phyloP scores from a whole-genome alignment of 2,888 invertebrate genomes.

The Aporophyla nigra region DNA sequence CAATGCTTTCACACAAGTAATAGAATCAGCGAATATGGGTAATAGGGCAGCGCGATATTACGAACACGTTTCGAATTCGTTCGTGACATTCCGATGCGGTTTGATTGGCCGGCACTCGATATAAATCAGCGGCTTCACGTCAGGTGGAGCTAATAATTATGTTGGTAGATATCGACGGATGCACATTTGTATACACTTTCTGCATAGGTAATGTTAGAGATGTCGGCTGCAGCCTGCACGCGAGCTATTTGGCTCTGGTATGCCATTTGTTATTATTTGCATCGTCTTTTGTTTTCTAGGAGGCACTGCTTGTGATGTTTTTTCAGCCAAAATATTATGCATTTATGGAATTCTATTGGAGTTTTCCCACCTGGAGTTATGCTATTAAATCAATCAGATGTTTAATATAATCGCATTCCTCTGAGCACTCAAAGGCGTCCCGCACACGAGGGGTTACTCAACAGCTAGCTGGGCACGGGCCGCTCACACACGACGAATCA shows the following conservation, averaged over 20 bases:
- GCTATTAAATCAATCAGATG: constrained; percentile 51
- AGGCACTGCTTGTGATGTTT: background rate
- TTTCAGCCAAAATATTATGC: constrained; percentile 6
- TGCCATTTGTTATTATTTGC: constrained; percentile 22
- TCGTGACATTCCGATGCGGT: constrained; percentile 59
- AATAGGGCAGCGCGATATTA: constrained; percentile 50
- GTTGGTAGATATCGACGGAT: constrained; percentile 45
- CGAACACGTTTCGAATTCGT: constrained; percentile 61
- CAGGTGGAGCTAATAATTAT: constrained; percentile 24
- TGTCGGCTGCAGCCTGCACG: constrained; percentile 52
- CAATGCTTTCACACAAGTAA: constrained; percentile 66
- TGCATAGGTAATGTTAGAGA: constrained; percentile 51
- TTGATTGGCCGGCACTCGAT: constrained; percentile 51
- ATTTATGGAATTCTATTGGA: background rate
- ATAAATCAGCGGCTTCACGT: constrained; percentile 48
- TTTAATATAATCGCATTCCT: constrained; percentile 31
- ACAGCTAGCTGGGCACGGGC: constrained; percentile 40
- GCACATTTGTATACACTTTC: constrained; percentile 51
- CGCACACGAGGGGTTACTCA: constrained; percentile 26
- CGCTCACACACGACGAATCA: constrained; percentile 67
- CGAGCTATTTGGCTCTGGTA: constrained; percentile 24
- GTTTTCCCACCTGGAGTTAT: constrained; percentile 41
- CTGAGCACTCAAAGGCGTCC: constrained; percentile 17
- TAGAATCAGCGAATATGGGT: constrained; percentile 57
- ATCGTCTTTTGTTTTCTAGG: constrained; percentile 21